Evolutionary conservation across 2,797 vertebrate species (phyloP).

Genomic region (Octomys mimax): DNA sequence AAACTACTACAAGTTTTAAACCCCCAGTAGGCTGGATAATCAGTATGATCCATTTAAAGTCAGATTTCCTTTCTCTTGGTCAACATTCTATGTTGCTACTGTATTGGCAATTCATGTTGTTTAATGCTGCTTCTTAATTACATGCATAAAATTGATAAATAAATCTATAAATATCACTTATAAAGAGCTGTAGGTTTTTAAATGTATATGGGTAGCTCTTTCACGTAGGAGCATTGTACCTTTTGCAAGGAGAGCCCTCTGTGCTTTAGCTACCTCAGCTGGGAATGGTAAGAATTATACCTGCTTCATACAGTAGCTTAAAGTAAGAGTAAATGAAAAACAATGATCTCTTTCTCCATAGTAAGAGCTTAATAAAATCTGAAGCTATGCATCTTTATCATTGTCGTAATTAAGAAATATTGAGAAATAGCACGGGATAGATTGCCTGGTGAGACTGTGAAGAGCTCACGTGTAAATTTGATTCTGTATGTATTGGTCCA

Average conservation of each 20-base stretch:
- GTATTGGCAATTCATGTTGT: neutral
- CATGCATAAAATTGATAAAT: neutral
- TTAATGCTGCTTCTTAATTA: conserved; percentile 14
- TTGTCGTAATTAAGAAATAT: neutral
- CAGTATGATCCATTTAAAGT: neutral
- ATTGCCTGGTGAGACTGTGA: neutral
- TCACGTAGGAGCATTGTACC: neutral
- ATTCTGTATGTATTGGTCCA: neutral
- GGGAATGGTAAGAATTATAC: neutral
- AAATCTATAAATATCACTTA: neutral
- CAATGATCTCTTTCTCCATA: neutral
- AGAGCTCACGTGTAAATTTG: neutral
- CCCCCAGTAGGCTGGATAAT: neutral
- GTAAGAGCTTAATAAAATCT: neutral
- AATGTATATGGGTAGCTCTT: neutral
- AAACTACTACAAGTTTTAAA: neutral
- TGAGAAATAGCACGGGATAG: neutral
- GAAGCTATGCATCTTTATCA: neutral
- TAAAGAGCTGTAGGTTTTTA: neutral
- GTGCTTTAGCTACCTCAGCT: neutral
- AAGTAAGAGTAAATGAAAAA: neutral
- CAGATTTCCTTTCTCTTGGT: neutral
- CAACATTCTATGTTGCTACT: neutral
- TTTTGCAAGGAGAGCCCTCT: neutral
- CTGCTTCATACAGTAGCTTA: neutral